Evolutionary conservation across 2,113 vertebrate species (phyloP), one percentile per base, ranked within the genome.

Genomic region (Trematomus loennbergii): DNA sequence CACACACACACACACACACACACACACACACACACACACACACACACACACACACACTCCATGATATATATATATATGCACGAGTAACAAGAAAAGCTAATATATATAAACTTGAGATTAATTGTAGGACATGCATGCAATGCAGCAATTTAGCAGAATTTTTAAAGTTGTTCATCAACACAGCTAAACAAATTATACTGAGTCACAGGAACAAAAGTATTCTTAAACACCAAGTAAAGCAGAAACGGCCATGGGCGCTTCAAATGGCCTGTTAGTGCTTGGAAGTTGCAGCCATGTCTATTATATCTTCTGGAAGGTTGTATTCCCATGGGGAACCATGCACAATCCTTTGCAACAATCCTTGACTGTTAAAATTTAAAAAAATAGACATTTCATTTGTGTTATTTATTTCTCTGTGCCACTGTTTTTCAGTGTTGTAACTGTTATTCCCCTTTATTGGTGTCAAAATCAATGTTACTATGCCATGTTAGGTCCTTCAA

Each of bases 51-150:
- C 25, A 2, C 25, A 25, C 25, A 25, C 2, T 2, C 25, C 25
- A 25, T 2, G n/a, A n/a, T n/a, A n/a, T n/a, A n/a, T n/a, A n/a
- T n/a, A n/a, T n/a, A n/a, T n/a, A n/a, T n/a, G 36, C 36, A 6
- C 8, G 36, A 40, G 36, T 40, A 40, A 40, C 36, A 29, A 65
- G 45, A 10, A 29, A 49, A 49, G 49, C 64, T 85, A 72, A 83
- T 62, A n/a, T n/a, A n/a, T 68, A 53, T 81, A 78, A 43, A 60
- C 50, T 67, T 20, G 18, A 68, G 40, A 72, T 53, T 82, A 72
- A 82, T 75, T 80, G 60, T 75, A 69, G 53, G 76, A 74, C 63
- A 76, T 73, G 33, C 15, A 63, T 74, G 49, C 77, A 84, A 67
- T 74, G 45, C 81, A 84, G 70, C 50, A 62, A 12, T 43, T 70